Evolutionary conservation across 2,888 invertebrate genomes (phyloP).

Genomic region (Acanthoscelides obtectus): DNA sequence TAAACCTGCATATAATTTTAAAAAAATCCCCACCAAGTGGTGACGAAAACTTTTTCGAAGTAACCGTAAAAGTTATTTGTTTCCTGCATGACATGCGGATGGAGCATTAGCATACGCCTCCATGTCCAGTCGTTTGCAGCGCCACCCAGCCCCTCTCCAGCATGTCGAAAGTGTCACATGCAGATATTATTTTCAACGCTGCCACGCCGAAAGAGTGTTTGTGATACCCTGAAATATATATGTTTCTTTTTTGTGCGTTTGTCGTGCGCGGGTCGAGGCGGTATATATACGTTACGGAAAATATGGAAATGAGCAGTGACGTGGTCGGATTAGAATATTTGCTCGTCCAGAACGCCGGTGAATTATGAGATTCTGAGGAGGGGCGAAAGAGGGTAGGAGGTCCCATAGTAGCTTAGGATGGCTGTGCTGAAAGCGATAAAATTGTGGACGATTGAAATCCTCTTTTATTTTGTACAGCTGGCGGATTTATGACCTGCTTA

Average conservation of each 20-base stretch:
- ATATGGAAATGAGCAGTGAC: not conserved
- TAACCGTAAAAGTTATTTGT: not conserved
- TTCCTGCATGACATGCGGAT: not conserved
- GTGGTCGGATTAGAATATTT: not conserved
- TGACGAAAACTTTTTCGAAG: not conserved
- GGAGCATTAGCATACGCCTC: not conserved
- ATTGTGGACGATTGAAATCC: not conserved
- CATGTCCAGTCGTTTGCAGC: not conserved
- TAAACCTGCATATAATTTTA: no score
- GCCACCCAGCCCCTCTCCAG: not conserved
- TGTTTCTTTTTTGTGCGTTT: not conserved
- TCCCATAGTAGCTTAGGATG: not conserved
- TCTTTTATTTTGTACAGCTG: not conserved
- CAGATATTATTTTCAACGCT: constrained; percentile 19
- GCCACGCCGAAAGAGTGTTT: constrained; percentile 15
- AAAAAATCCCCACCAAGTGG: not conserved
- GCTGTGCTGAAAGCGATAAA: not conserved
- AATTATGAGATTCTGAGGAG: not conserved
- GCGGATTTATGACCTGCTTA: not conserved
- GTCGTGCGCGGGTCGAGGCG: not conserved
- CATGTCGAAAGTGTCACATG: constrained; percentile 19
- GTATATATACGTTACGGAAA: not conserved
- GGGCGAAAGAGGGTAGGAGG: not conserved
- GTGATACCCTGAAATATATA: constrained; percentile 16
- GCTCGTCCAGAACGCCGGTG: not conserved